Percentiles rank a stretch among this genome's conserved stretches.
Evolutionary conservation across 2,113 vertebrate species (phyloP).

Genomic region (Benitochromis conjunctus): DNA sequence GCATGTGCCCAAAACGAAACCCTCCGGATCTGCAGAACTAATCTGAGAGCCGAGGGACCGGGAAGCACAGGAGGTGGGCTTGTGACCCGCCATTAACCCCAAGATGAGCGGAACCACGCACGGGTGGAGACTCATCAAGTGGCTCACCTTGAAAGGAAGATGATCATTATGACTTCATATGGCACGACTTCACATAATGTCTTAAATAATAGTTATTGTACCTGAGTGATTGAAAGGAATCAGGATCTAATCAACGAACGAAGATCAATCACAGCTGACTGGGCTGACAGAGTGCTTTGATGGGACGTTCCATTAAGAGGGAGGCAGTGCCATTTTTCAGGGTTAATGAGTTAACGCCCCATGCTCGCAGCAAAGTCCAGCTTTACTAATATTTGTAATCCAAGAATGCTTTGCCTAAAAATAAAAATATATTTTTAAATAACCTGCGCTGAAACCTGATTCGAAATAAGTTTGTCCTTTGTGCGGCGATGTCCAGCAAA

Average conservation of each 20-base stretch:
- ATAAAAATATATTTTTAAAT: neutral
- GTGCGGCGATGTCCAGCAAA: neutral
- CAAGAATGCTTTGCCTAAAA: neutral
- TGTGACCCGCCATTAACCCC: constrained; percentile 67
- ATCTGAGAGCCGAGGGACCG: constrained; percentile 38
- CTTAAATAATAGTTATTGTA: neutral
- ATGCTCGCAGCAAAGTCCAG: neutral
- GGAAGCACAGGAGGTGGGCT: constrained; percentile 42
- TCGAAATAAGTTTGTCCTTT: neutral
- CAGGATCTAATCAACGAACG: neutral
- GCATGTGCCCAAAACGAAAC: constrained; percentile 55
- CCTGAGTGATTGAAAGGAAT: neutral
- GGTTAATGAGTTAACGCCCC: neutral
- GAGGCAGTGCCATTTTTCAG: neutral
- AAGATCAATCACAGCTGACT: neutral
- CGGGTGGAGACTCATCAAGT: constrained; percentile 12
- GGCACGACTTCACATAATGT: neutral
- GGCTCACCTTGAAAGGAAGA: constrained; percentile 5
- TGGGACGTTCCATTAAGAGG: neutral
- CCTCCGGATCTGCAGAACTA: constrained; percentile 63
- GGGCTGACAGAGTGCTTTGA: neutral
- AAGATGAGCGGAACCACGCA: constrained; percentile 52
- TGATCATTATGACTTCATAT: neutral
- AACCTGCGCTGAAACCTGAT: neutral
- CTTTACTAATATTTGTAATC: neutral